Evolutionary conservation across 2,888 invertebrate species (phyloP).

Genomic region (Herminia tarsipennalis): DNA sequence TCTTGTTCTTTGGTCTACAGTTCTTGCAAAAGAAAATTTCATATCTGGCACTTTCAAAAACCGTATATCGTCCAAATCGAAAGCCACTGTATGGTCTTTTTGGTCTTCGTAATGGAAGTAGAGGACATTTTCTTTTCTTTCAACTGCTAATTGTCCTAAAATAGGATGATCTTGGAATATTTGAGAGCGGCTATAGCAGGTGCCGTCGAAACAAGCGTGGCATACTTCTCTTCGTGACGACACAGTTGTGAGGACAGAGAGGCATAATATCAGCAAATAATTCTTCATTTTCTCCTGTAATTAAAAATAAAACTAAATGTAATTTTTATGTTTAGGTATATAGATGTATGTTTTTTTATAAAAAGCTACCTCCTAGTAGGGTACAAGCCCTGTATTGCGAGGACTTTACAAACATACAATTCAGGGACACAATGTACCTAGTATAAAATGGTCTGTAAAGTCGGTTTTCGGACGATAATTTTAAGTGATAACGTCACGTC

Average conservation of each 20-base stretch:
- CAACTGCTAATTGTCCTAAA: constrained; percentile 69
- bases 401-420: too few relatives aligned
- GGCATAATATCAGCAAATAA: constrained; percentile 26
- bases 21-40: constrained; percentile 63
- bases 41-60: constrained; percentile 54
- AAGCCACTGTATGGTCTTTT: constrained; percentile 57
- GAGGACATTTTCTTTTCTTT: constrained; percentile 58
- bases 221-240: constrained; percentile 45
- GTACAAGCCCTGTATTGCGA: too few relatives aligned
- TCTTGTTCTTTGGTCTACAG: constrained; percentile 60
- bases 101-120: constrained; percentile 66
- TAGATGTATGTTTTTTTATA: too few relatives aligned
- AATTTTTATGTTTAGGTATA: neutral
- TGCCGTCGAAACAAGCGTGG: constrained; percentile 65
- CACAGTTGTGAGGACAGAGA: constrained; percentile 23
- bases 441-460: too few relatives aligned
- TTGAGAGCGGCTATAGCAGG: constrained; percentile 59
- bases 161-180: constrained; percentile 57
- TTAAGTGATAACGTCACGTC: too few relatives aligned
- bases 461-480: too few relatives aligned
- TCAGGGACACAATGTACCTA: too few relatives aligned
- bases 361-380: too few relatives aligned
- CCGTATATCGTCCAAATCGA: constrained; percentile 59
- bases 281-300: constrained; percentile 39
- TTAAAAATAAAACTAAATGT: neutral